phyloP scores from a whole-genome alignment of 2,888 invertebrate genomes.

The Pyrocoelia pectoralis region DNA sequence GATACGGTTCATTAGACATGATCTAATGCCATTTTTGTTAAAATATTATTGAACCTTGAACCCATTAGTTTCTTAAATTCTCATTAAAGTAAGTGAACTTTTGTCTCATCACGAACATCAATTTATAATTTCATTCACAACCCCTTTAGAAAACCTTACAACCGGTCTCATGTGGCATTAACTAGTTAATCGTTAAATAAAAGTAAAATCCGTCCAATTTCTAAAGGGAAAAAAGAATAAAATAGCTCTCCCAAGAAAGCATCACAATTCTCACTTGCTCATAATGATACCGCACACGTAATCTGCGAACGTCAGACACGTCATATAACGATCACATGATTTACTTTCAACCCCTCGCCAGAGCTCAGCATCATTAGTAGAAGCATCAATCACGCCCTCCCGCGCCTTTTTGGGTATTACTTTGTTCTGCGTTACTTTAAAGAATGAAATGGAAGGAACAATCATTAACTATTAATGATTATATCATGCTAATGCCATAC shows the following conservation, averaged over 20 bases:
- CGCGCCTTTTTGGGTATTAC: constrained; percentile 33
- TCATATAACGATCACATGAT: constrained; percentile 38
- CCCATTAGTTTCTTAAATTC: too few species aligned
- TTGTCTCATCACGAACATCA: too few species aligned
- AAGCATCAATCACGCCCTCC: constrained; percentile 41
- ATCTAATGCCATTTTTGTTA: too few species aligned
- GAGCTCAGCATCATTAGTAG: constrained; percentile 40
- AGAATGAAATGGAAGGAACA: not conserved
- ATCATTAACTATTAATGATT: not conserved
- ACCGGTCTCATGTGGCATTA: too few species aligned
- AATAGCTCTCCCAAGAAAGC: constrained; percentile 6
- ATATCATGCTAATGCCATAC: not conserved
- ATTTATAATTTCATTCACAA: too few species aligned
- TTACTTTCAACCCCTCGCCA: constrained; percentile 27
- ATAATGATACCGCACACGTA: constrained; percentile 29
- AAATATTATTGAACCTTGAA: too few species aligned
- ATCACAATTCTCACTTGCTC: constrained; percentile 23
- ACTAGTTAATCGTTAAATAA: too few species aligned
- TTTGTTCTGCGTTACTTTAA: constrained; percentile 6
- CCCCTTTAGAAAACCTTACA: too few species aligned
- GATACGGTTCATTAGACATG: too few species aligned
- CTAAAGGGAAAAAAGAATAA: too few species aligned
- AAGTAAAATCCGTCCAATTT: too few species aligned
- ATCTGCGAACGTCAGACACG: constrained; percentile 32
- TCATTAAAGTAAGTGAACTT: too few species aligned